phyloP scores from a whole-genome alignment of 2,113 vertebrate species.

The Apodemus speciosus region DNA sequence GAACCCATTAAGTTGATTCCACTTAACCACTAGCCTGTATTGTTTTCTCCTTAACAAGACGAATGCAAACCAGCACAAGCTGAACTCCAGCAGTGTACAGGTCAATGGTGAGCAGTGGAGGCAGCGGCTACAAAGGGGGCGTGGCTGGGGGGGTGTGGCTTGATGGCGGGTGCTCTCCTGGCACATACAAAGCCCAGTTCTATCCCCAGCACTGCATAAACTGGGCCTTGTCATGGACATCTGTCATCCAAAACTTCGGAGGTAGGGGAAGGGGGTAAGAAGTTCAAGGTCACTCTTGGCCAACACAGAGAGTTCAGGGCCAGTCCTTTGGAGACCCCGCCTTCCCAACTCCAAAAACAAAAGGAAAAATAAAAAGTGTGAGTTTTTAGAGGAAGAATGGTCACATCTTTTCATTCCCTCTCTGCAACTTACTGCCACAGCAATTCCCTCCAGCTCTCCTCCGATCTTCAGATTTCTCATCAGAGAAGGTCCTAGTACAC shows the following conservation, averaged over 20 bases:
- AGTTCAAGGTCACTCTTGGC: not conserved
- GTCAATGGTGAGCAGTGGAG: not conserved
- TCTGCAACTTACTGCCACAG: not conserved
- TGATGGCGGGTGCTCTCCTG: too few relatives aligned
- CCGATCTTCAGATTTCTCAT: conserved; percentile 21
- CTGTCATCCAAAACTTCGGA: not conserved
- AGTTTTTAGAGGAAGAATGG: not conserved
- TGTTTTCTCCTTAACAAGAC: not conserved
- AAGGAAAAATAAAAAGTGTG: not conserved
- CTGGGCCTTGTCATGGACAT: not conserved
- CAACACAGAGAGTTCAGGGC: not conserved
- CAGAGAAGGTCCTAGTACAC: not conserved
- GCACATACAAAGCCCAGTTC: not conserved
- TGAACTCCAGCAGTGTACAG: not conserved
- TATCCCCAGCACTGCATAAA: not conserved
- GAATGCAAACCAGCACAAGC: not conserved
- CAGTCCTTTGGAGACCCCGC: not conserved
- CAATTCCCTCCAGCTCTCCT: conserved; percentile 25
- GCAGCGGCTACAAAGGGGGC: not conserved
- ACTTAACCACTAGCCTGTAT: not conserved
- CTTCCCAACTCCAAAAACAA: not conserved
- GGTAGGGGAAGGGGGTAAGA: not conserved
- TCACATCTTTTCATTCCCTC: not conserved
- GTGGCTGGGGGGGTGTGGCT: not conserved
- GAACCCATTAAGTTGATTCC: not conserved